phyloP scores from a whole-genome alignment of 2,797 vertebrate species.

The Pantherophis alleghaniensis region DNA sequence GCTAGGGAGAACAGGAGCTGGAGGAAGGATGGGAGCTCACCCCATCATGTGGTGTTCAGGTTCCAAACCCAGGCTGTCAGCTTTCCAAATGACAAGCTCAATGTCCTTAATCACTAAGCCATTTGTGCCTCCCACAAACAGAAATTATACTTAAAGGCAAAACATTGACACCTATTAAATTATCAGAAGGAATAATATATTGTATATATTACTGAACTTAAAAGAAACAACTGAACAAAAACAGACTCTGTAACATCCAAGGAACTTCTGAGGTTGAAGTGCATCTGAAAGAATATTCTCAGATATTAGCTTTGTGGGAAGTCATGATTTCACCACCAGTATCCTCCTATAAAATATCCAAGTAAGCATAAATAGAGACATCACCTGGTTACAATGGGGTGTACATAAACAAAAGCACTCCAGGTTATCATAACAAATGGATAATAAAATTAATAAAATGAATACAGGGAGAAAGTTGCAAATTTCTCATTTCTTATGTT shows the following conservation, averaged over 20 bases:
- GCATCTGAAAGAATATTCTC: neutral
- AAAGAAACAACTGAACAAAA: neutral
- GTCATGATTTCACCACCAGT: neutral
- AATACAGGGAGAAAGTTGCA: neutral
- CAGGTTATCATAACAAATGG: neutral
- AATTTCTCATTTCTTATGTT: neutral
- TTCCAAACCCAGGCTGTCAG: neutral
- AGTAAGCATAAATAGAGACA: neutral
- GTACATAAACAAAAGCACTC: neutral
- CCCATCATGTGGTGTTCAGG: neutral
- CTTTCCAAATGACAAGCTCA: neutral
- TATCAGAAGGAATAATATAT: neutral
- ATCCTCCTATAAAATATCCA: neutral
- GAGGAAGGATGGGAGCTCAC: neutral
- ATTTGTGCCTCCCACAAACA: neutral
- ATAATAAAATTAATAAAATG: neutral
- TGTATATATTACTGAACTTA: neutral
- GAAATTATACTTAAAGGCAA: neutral
- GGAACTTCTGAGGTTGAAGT: neutral
- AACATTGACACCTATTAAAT: neutral
- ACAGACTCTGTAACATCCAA: neutral
- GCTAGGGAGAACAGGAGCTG: neutral
- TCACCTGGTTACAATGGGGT: neutral
- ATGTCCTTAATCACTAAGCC: neutral
- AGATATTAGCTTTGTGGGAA: neutral